Evolutionary conservation across 2,888 invertebrate genomes (phyloP), one percentile per base, ranked within the genome.

Genomic region (Atethmia centrago): DNA sequence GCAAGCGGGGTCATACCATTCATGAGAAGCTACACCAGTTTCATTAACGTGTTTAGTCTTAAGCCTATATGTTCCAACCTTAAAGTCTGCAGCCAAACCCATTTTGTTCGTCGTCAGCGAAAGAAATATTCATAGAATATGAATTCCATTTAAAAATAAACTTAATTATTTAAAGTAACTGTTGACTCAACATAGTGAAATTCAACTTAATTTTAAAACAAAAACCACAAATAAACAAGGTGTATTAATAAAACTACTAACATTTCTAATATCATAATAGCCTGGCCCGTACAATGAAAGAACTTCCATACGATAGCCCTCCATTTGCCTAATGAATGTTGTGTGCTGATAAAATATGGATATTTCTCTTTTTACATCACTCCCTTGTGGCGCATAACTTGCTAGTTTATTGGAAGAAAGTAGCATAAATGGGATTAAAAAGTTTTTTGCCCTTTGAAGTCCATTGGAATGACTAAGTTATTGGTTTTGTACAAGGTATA

Each of bases 281-380:
- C 66, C n/a, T 47, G 14, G n/a, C 14, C 47, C 21, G 14, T 71
- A 80, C 74, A 71, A 55, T 62, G 67, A 31, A 25, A 40, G 21
- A 42, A 69, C 59, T 28, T 36, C 19, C 49, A 31, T 53, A n/a
- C n/a, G n/a, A n/a, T n/a, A 2, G 45, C 9, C 2, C 25, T 67
- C 65, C 81, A 82, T 82, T 82, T 74, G 16, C 16, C 2, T 82
- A 82, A 84, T 82, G 74, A 71, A 79, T 55, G 25, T 49, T 61
- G 53, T 51, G 16, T 53, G 25, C 47, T 74, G 42, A 63, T 77
- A 71, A 69, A 80, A 71, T 73, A 73, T 78, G 67, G 3, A 75
- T 82, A 78, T 75, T 71, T 71, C 42, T 56, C 47, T 61, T 64
- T 83, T 67, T 14, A 65, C 25, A 49, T 4, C 9, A 31, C 51